A percentile compares a stretch with the other conserved stretches of the same genome.
Conservation (phyloP, 2,113 vertebrate species). For the Muntiacus muntjak region DNA sequence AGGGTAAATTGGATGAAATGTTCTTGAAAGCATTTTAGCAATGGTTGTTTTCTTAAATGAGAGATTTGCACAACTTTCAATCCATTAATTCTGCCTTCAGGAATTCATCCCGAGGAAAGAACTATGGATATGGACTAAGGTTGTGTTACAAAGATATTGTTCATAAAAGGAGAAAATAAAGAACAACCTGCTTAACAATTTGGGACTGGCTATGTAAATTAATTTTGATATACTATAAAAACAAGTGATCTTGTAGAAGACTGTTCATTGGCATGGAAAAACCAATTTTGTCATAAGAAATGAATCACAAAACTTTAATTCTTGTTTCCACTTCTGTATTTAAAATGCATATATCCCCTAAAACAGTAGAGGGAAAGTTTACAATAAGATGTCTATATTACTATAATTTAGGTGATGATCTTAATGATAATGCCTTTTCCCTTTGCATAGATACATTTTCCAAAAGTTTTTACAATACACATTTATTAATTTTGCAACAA, state of each 20-base stretch:
- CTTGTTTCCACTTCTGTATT: background rate
- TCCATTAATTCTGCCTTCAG: background rate
- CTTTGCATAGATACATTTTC: background rate
- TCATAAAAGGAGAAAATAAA: background rate
- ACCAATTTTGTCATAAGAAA: background rate
- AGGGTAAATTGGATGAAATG: background rate
- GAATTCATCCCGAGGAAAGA: background rate
- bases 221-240: background rate
- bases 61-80: background rate
- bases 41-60: background rate
- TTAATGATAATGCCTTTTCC: background rate
- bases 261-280: background rate
- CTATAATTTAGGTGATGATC: background rate
- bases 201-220: background rate
- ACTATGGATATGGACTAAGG: background rate
- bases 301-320: background rate
- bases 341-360: background rate
- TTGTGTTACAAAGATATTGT: background rate
- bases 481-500: background rate
- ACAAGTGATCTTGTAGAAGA: background rate
- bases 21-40: background rate
- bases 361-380: background rate
- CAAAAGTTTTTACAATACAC: background rate
- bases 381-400: background rate
- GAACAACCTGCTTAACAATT: background rate